A percentile compares a stretch with the other conserved stretches of the same genome.
Evolutionary conservation across 2,113 vertebrate genomes (phyloP).

Genomic region (Pleuronectes platessa): DNA sequence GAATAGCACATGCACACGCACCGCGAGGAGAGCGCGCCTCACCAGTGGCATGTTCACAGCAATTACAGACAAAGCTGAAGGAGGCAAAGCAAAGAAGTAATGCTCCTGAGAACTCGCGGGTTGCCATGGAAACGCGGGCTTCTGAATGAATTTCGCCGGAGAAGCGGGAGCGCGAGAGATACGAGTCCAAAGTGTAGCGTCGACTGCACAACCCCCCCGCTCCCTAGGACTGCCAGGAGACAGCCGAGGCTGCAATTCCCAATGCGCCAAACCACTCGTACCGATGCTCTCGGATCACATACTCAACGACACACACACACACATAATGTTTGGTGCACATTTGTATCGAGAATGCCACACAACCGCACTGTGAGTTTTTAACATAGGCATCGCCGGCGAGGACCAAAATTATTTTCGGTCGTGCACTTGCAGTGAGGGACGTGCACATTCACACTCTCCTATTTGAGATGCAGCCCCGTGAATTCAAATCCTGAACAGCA

Average conservation of each 20-base stretch:
- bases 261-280: conserved; percentile 36
- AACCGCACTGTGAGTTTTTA: not conserved
- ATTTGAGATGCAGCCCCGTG: not conserved
- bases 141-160: conserved; percentile 80
- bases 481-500: not conserved
- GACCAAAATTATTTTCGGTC: conserved; percentile 8
- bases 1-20: conserved; percentile 23
- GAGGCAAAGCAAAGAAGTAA: conserved; percentile 70
- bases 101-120: conserved; percentile 75
- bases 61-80: conserved; percentile 78
- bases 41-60: conserved; percentile 69
- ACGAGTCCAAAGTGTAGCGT: conserved; percentile 73
- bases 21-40: conserved; percentile 51
- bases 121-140: conserved; percentile 80
- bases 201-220: conserved; percentile 59
- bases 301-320: conserved; percentile 3
- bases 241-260: conserved; percentile 55
- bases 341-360: not conserved
- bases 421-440: not conserved
- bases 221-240: conserved; percentile 58
- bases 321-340: not conserved
- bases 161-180: conserved; percentile 70
- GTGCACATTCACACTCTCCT: not conserved
- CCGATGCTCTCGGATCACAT: conserved; percentile 11
- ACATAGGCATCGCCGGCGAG: not conserved